phyloP scores from a whole-genome alignment of 2,113 vertebrate genomes.

The Clarias magur region DNA sequence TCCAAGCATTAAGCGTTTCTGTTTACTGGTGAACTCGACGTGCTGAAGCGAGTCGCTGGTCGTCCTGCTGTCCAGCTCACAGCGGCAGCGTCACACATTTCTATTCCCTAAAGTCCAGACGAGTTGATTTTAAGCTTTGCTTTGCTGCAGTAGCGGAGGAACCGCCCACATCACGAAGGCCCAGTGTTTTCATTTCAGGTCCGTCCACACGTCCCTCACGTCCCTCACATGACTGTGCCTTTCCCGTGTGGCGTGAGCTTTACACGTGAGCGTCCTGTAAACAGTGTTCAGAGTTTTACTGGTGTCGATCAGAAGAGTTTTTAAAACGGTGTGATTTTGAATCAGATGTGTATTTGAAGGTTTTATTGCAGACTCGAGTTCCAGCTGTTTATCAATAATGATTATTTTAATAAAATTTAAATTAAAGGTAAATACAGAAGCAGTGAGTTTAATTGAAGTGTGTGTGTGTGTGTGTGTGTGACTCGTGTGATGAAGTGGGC shows the following conservation, averaged over 20 bases:
- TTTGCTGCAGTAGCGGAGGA: background rate
- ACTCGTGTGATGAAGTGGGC: background rate
- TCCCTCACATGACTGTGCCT: background rate
- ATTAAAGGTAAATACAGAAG: slow-evolving; percentile 81
- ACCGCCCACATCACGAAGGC: too few relatives aligned
- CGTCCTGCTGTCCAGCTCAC: background rate
- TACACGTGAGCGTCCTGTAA: background rate
- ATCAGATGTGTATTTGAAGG: slow-evolving; percentile 76
- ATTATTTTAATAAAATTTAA: slow-evolving; percentile 91
- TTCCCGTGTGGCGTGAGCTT: slow-evolving; percentile 18
- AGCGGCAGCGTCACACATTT: background rate
- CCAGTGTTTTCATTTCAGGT: background rate
- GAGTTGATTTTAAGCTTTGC: background rate
- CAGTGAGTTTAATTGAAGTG: background rate
- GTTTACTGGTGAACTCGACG: background rate
- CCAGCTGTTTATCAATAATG: slow-evolving; percentile 82
- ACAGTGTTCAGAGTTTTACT: slow-evolving; percentile 59
- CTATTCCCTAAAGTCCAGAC: background rate
- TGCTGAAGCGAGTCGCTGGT: background rate
- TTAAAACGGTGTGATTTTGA: slow-evolving; percentile 71
- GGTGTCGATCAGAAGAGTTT: slow-evolving; percentile 39
- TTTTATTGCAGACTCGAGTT: slow-evolving; percentile 79
- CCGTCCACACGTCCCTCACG: background rate
- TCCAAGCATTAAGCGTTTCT: background rate
- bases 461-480: too few relatives aligned